Evolutionary conservation across 2,888 invertebrate species (phyloP).

Genomic region (Aphidoletes aphidimyza): DNA sequence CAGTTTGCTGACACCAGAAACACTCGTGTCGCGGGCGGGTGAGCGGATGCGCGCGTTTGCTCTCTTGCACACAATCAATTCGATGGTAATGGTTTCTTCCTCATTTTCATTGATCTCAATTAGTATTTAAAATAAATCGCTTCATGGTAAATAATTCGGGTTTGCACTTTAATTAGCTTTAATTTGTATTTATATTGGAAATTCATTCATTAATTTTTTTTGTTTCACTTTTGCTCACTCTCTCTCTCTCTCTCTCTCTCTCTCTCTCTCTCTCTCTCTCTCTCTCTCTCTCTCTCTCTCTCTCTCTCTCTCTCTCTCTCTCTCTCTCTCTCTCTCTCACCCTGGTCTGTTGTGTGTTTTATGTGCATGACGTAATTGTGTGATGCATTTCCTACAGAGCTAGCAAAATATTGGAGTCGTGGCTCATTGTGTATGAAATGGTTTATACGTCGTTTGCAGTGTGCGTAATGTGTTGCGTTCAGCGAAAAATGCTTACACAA

Average conservation of each 20-base stretch:
- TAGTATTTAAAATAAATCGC: constrained; percentile 46
- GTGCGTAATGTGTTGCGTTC: neutral
- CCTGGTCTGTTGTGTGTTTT: neutral
- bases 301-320: no score
- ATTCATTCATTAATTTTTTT: constrained; percentile 39
- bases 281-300: no score
- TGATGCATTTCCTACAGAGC: neutral
- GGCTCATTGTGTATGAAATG: no score
- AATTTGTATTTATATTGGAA: constrained; percentile 42
- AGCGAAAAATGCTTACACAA: constrained; percentile 5
- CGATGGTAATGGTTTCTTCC: neutral
- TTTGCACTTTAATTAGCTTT: constrained; percentile 51
- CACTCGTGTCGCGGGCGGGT: neutral
- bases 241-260: no score
- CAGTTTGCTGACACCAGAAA: neutral
- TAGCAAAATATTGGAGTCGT: no score
- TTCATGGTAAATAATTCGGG: constrained; percentile 23
- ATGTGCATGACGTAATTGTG: neutral
- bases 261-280: no score
- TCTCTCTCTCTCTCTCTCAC: no score
- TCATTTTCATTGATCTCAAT: constrained; percentile 28
- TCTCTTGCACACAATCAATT: neutral
- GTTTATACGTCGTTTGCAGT: constrained; percentile 12
- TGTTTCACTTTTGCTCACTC: neutral
- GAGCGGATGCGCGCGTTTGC: no score